phyloP scores from a whole-genome alignment of 2,113 vertebrate genomes.

The Xiphophorus couchianus region DNA sequence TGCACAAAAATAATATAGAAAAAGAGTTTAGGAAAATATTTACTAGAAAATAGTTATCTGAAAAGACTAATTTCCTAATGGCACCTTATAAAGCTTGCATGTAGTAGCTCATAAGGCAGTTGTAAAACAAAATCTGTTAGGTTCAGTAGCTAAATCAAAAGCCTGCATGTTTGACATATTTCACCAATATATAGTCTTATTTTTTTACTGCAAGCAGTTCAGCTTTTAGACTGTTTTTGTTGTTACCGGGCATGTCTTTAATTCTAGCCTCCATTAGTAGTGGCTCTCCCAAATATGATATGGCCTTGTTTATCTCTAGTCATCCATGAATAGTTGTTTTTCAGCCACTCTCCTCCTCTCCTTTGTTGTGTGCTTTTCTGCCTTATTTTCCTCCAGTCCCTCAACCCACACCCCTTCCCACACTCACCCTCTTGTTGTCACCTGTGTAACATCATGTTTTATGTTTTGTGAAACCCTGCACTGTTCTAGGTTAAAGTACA shows the following conservation, averaged over 20 bases:
- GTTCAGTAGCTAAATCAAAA: background rate
- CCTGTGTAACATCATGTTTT: conserved; percentile 59
- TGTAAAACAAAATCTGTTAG: background rate
- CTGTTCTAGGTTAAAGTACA: conserved; percentile 94
- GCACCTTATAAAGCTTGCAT: background rate
- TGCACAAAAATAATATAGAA: too few relatives aligned
- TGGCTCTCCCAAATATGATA: conserved; percentile 59
- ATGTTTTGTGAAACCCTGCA: conserved; percentile 69
- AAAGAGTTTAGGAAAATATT: too few relatives aligned
- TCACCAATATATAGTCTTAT: background rate
- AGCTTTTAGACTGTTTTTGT: background rate
- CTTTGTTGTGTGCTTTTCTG: conserved; percentile 41
- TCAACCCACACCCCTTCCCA: background rate
- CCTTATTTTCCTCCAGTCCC: conserved; percentile 6
- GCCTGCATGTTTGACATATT: conserved; percentile 19
- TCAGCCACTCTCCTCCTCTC: conserved; percentile 57
- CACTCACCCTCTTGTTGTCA: conserved; percentile 31
- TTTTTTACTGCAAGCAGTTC: conserved; percentile 25
- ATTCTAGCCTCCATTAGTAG: conserved; percentile 47
- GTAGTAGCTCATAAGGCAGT: background rate
- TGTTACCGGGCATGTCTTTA: conserved; percentile 41
- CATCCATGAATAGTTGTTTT: conserved; percentile 66
- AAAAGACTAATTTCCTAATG: background rate
- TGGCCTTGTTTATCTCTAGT: conserved; percentile 68
- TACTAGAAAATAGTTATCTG: background rate